Base-by-base conservation (phyloP, 2,113 vertebrate genomes). In the Lampris incognitus region DNA sequence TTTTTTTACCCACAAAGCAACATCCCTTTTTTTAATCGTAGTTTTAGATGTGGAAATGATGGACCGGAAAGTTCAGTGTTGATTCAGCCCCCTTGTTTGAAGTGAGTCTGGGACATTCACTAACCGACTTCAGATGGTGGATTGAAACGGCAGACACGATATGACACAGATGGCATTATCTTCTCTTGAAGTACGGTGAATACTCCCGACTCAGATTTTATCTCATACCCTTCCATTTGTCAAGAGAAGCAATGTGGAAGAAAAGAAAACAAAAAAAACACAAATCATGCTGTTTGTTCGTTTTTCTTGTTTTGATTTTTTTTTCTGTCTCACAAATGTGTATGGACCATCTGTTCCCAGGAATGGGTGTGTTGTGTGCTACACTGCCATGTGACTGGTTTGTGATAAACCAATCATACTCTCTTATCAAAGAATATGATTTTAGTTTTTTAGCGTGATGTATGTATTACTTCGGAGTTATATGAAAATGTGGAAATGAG, bases 141-240 rank as follows among this genome's bases (percentile, higher is more conserved):
- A 42, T 52, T 59, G 42, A 38, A 44, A 63, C 51, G 37, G 13
- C 38, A 61, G 48, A 66, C 24, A 59, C 40, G 56, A 58, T 54
- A 56, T 60, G 60, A 58, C 66, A 66, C 51, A 48, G 64, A 62
- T 52, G 67, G 76, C 56, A 80, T 72, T 50, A 13, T 58, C 61
- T 52, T 61, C 40, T 74, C 64, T 39, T 60, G 10, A 11, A 37
- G 2, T 75, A 79, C 46, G 41, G 41, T 40, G 51, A 36, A 24
- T 58, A 61, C 66, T 69, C 64, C 68, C 60, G 64, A 67, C 69
- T 69, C 76, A 40, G 66, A 11, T 54, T 62, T 70, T 69, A 38
- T 82, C 59, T 70, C 72, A 61, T 46, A 70, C 74, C 59, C 59
- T 75, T 61, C 69, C 55, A 72, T 85, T 83, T 81, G 76, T 79